Evolutionary conservation across 2,888 invertebrate genomes (phyloP).

Genomic region (Acleris cristana): DNA sequence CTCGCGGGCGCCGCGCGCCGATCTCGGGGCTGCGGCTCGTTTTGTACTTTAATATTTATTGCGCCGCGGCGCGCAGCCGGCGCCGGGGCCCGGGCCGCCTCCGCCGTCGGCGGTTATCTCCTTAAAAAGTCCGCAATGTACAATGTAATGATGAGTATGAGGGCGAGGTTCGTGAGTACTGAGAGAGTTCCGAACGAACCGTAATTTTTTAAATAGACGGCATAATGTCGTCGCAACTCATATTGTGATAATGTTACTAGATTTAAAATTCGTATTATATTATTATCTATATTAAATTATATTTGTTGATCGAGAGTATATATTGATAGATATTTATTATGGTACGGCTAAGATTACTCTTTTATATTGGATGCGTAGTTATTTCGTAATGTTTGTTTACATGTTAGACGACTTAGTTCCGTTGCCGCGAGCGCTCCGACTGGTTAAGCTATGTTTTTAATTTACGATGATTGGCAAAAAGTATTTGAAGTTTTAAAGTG

Average conservation of each 20-base stretch:
- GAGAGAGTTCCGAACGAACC: constrained; percentile 55
- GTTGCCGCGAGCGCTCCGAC: constrained; percentile 44
- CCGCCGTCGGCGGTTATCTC: constrained; percentile 43
- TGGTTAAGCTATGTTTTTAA: constrained; percentile 26
- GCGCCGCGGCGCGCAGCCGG: constrained; percentile 23
- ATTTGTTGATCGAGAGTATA: constrained; percentile 78
- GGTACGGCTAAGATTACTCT: constrained; percentile 67
- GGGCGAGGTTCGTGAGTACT: constrained; percentile 56
- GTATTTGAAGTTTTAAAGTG: constrained; percentile 25
- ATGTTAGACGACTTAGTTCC: constrained; percentile 52
- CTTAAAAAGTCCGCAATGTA: constrained; percentile 53
- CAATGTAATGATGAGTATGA: constrained; percentile 48
- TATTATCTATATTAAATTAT: constrained; percentile 75
- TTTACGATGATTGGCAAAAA: constrained; percentile 13
- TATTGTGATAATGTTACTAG: constrained; percentile 76
- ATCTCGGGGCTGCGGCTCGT: constrained; percentile 15
- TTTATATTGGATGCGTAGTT: constrained; percentile 62
- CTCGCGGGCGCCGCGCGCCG: constrained; percentile 12
- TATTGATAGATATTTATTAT: constrained; percentile 78
- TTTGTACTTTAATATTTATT: constrained; percentile 37
- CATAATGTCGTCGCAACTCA: constrained; percentile 67
- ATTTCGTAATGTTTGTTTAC: constrained; percentile 58
- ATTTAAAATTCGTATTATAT: constrained; percentile 70
- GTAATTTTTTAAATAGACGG: constrained; percentile 61
- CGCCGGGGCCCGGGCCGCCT: constrained; percentile 34